phyloP scores from a whole-genome alignment of 37 sponge, comb jelly and placozoan species.

The Beroe forskalii region DNA sequence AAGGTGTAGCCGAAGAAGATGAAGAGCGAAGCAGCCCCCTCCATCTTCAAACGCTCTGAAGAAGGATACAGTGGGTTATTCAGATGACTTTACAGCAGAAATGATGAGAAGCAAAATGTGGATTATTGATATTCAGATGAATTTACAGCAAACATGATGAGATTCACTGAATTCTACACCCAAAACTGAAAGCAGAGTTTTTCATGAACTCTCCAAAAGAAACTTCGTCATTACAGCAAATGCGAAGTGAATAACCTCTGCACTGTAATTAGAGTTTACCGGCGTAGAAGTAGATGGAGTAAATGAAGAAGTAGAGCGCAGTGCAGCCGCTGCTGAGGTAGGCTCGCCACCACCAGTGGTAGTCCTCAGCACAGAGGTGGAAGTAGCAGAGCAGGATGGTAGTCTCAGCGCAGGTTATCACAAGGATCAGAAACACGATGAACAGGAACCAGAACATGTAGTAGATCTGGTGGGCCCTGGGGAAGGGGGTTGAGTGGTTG shows the following conservation, averaged over 20 bases:
- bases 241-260: no score
- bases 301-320: constrained; percentile 84
- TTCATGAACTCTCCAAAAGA: no score
- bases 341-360: constrained; percentile 99
- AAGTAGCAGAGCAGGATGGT: constrained; percentile 96
- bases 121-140: no score
- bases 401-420: constrained; percentile 87
- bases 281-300: constrained; percentile 70
- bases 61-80: no score
- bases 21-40: constrained; percentile 76
- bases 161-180: no score
- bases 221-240: no score
- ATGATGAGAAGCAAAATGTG: no score
- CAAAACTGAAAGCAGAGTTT: no score
- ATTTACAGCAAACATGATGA: no score
- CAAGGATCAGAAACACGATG: constrained; percentile 83
- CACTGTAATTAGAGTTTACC: no score
- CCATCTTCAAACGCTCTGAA: constrained; percentile 75
- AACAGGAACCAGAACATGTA: constrained; percentile 99
- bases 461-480: constrained; percentile 94
- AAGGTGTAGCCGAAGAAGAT: constrained; percentile 96
- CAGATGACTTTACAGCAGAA: no score
- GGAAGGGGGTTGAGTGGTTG: neutral
- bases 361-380: constrained; percentile 99
- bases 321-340: constrained; percentile 85